phyloP scores from a whole-genome alignment of 2,113 vertebrate species.

The Tenrec ecaudatus region DNA sequence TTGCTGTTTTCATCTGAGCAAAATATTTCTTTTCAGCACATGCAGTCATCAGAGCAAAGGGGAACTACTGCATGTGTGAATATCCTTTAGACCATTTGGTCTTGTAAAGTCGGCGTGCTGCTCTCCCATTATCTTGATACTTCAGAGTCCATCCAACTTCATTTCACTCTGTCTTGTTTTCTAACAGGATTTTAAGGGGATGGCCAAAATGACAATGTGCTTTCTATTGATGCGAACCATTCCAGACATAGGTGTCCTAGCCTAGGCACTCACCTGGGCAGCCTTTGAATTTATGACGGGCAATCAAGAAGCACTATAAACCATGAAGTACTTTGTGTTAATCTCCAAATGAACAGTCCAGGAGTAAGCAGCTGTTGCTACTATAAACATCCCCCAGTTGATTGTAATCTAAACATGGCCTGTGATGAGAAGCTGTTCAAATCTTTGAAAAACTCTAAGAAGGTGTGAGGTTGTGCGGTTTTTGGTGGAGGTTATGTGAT shows the following conservation, averaged over 20 bases:
- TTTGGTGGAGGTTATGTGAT: not conserved
- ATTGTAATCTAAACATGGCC: conserved; percentile 44
- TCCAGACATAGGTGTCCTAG: not conserved
- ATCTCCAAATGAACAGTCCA: too few species aligned
- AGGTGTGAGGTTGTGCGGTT: not conserved
- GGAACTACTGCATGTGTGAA: not conserved
- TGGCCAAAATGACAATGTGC: not conserved
- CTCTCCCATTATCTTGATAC: conserved; percentile 51
- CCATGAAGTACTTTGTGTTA: not conserved
- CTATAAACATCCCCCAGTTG: not conserved
- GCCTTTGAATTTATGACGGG: conserved; percentile 37
- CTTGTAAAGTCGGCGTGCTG: conserved; percentile 16
- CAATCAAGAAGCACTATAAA: not conserved
- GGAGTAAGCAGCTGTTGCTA: not conserved
- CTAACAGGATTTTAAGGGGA: not conserved
- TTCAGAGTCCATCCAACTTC: conserved; percentile 25
- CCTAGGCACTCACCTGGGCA: not conserved
- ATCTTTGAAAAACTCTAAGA: not conserved
- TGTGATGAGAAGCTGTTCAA: not conserved
- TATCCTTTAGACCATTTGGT: conserved; percentile 21
- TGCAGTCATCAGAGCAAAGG: conserved; percentile 38
- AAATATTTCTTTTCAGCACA: conserved; percentile 44
- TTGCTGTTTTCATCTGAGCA: conserved; percentile 28
- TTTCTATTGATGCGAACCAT: not conserved
- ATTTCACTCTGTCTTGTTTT: conserved; percentile 12